Base-by-base conservation (phyloP, 2,888 invertebrate species). In the Choristoneura rosaceana region DNA sequence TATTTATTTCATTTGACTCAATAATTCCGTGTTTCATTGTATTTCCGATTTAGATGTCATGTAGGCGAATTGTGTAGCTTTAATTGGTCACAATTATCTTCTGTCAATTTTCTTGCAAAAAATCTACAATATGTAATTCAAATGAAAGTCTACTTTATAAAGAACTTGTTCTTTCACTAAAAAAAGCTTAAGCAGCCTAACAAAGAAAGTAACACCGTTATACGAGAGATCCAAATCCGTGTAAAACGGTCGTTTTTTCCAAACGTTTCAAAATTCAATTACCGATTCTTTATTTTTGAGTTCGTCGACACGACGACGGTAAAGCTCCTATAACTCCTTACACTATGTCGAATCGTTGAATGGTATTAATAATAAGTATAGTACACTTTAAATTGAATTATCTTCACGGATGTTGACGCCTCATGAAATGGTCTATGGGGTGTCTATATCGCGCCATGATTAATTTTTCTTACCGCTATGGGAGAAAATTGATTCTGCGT, bases 381-480 rank as follows among this genome's bases (percentile, higher is more conserved):
- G 85, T 88, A 85, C 86, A 87, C 89, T 92, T 88, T 87, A 93
- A 93, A 94, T 93, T 93, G 90, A 89, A 94, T 94, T 93, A 93
- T 76, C 85, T 91, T 92, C 93, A 93, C 89, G 93, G 85, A 85
- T 77, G 82, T 91, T 90, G 83, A 79, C 82, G 88, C 79, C 85
- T 91, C 86, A 92, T 92, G 90, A 90, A 90, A 90, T 82, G 86
- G 89, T 90, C 92, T 86, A 90, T 93, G 91, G 93, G 91, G 90
- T 89, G 89, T 87, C 92, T 83, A 86, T 89, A 89, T 90, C 86
- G 87, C 78, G 63, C 76, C 75, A 80, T 90, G 91, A 92, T 92
- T 93, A 92, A 90, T 89, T 91, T 91, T 89, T 85, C 74, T 88
- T 78, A 78, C 82, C 83, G 85, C 87, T 88, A 88, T 91, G 89